Conservation (phyloP, 2,113 vertebrate genomes). For the Perccottus glenii region DNA sequence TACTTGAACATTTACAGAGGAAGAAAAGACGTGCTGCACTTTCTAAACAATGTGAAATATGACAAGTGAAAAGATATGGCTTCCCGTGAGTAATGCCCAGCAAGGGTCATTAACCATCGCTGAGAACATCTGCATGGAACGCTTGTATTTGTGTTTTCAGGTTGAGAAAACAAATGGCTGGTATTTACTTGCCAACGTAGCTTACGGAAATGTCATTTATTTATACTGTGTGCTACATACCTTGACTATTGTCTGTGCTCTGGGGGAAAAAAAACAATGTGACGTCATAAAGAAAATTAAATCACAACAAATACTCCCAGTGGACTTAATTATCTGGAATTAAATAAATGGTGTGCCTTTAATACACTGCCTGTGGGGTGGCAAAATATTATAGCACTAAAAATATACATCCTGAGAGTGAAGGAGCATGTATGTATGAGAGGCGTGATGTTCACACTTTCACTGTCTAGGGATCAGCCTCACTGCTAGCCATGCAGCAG, state of each 20-base stretch:
- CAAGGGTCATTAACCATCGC: constrained; percentile 24
- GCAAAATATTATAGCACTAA: constrained; percentile 29
- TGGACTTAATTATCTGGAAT: constrained; percentile 82
- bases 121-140: constrained; percentile 16
- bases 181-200: constrained; percentile 5
- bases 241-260: neutral
- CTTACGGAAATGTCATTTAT: neutral
- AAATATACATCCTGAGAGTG: constrained; percentile 25
- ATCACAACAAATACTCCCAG: constrained; percentile 68
- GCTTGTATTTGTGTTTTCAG: constrained; percentile 9
- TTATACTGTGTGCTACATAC: neutral
- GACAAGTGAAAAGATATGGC: constrained; percentile 25
- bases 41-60: constrained; percentile 27
- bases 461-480: constrained; percentile 48
- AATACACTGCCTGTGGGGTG: constrained; percentile 46
- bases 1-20: constrained; percentile 20
- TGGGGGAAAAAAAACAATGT: neutral
- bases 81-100: constrained; percentile 20
- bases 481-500: constrained; percentile 41
- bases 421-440: constrained; percentile 43
- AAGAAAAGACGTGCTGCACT: neutral
- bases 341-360: constrained; percentile 65
- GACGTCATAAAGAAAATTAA: constrained; percentile 52
- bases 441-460: constrained; percentile 27
- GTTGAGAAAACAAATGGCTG: constrained; percentile 32